phyloP scores from a whole-genome alignment of 2,888 invertebrate genomes.

The Alviniconcha strummeri region DNA sequence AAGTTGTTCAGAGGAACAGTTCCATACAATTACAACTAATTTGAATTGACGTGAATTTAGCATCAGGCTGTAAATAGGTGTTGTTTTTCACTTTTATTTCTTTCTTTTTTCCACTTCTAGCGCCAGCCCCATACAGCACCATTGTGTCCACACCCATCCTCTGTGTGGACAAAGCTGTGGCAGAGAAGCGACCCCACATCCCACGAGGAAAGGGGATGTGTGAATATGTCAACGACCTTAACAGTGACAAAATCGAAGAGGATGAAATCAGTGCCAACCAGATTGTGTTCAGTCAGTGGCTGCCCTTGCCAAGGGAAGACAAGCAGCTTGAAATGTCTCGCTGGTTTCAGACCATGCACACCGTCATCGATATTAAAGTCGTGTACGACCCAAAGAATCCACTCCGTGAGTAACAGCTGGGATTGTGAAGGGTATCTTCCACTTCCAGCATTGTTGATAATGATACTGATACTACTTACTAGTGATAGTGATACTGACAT shows the following conservation, averaged over 20 bases:
- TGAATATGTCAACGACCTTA: slow-evolving; percentile 62
- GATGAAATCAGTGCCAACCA: slow-evolving; percentile 81
- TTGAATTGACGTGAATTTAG: no score
- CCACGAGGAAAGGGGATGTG: slow-evolving; percentile 79
- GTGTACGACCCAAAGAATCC: slow-evolving; percentile 71
- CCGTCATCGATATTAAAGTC: slow-evolving; percentile 91
- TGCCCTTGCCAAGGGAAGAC: slow-evolving; percentile 89
- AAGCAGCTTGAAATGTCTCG: slow-evolving; percentile 90
- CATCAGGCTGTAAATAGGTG: no score
- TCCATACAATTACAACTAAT: no score
- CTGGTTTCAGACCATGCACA: slow-evolving; percentile 98
- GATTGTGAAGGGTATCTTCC: no score
- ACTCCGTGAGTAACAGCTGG: slow-evolving; percentile 51
- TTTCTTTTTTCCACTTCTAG: slow-evolving; percentile 74
- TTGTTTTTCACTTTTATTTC: not conserved
- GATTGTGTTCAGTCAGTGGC: slow-evolving; percentile 91
- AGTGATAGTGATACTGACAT: no score
- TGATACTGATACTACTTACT: no score
- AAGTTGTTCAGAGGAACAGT: no score
- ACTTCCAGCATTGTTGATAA: no score
- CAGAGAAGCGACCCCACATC: slow-evolving; percentile 81
- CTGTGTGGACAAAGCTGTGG: slow-evolving; percentile 80
- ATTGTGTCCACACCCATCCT: slow-evolving; percentile 87
- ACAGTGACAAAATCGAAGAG: slow-evolving; percentile 44
- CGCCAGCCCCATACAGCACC: slow-evolving; percentile 91